These are phyloP conservation scores for Zoanthus solanderi DNA, from an alignment of 92 coral and sea anemone genomes.

Conservation along the genomic window DNA sequence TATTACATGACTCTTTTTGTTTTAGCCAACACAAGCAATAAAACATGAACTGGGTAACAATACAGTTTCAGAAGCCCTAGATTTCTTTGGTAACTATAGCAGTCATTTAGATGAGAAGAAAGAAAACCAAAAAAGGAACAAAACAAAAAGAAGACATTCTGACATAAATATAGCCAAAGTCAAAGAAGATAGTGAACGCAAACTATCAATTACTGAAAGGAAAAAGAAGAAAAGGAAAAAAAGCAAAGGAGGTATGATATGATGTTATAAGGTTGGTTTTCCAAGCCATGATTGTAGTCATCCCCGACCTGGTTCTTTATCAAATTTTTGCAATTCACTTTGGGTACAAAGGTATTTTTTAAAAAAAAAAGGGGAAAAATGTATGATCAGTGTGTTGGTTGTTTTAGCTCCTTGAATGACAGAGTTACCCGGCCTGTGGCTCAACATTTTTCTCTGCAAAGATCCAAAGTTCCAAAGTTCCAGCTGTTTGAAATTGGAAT, in stretches of 20 bases:
- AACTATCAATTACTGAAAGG: background rate
- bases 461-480: no score
- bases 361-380: no score
- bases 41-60: slow-evolving; percentile 27
- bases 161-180: background rate
- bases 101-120: slow-evolving; percentile 11
- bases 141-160: slow-evolving; percentile 2
- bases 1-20: background rate
- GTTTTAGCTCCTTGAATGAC: no score
- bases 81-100: slow-evolving; percentile 81
- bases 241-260: slow-evolving; percentile 15
- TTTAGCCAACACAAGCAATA: slow-evolving; percentile 54
- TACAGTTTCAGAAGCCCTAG: slow-evolving; percentile 76
- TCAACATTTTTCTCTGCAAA: no score
- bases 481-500: no score
- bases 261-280: no score
- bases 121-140: background rate
- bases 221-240: slow-evolving; percentile 48
- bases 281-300: no score
- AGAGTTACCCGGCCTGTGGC: no score
- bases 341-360: no score
- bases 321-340: no score
- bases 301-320: no score
- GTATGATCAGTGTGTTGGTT: no score
- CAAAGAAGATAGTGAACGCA: background rate